These are phyloP conservation scores for Actinia tenebrosa DNA, from an alignment of 64 coral and sea anemone genomes.

Conservation along the genomic window DNA sequence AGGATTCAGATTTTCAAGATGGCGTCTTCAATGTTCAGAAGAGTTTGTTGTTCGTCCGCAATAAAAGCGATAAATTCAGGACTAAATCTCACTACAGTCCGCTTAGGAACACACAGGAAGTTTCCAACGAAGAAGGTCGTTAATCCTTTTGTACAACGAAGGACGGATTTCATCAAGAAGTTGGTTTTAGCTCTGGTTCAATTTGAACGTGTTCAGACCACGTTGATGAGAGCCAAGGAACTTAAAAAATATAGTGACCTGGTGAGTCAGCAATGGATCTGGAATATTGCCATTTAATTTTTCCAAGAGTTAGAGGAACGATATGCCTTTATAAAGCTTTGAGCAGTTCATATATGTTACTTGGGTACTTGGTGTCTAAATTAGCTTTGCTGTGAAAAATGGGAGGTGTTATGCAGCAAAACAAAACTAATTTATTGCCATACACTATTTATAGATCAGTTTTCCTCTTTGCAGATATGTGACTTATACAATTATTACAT, in stretches of 20 bases:
- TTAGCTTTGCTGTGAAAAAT: neutral
- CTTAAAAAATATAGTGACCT: slow-evolving; percentile 93
- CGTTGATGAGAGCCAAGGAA: slow-evolving; percentile 75
- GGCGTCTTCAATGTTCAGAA: slow-evolving; percentile 49
- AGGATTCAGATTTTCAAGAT: slow-evolving; percentile 41
- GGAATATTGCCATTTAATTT: no score
- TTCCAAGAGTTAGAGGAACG: neutral
- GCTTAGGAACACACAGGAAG: slow-evolving; percentile 74
- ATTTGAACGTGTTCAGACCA: slow-evolving; percentile 93
- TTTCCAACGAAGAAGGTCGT: slow-evolving; percentile 75
- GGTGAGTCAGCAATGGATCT: slow-evolving; percentile 41
- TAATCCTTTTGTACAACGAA: slow-evolving; percentile 77
- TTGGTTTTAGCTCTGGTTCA: slow-evolving; percentile 78
- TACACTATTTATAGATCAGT: no score
- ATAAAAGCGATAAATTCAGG: slow-evolving; percentile 46
- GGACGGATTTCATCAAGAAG: slow-evolving; percentile 92
- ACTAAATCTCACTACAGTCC: slow-evolving; percentile 59
- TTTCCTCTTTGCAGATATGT: no score
- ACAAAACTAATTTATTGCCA: no score
- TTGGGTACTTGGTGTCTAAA: neutral
- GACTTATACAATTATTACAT: no score
- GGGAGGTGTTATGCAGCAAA: neutral
- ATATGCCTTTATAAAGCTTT: neutral
- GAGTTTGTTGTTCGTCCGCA: neutral
- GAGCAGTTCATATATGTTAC: neutral